Base-by-base conservation (phyloP, 1,140 invertebrate species). In the Zaprionus inermis region DNA sequence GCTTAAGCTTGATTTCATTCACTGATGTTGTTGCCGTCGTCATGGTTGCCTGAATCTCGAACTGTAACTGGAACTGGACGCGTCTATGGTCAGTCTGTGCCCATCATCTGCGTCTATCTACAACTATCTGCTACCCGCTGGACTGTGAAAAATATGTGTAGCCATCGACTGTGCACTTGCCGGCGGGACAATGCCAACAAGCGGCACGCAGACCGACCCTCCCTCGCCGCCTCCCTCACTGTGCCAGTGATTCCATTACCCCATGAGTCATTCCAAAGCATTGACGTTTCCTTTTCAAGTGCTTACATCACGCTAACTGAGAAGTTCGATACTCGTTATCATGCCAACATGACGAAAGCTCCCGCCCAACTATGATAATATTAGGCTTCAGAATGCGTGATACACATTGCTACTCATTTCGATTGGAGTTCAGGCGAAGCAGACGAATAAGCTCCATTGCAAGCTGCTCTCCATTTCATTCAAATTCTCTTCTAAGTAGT, bases 61-160 rank as follows among this genome's bases (percentile, higher is more conserved):
- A 34, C 59, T 54, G 14, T 14, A 54, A 18, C 24, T 22, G 44
- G n/a, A 52, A 59, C 68, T 75, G 67, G 81, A 81, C 68, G 78
- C 82, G 67, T 81, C 66, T 51, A 34, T 85, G 81, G 74, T 46
- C 75, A 81, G 78, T 77, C 74, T 70, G 36, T 20, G 66, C 55
- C 54, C 55, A 16, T 44, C 55, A 16, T 44, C 51, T 70, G 36
- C n/a, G 66, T 55, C 54, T 65, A 16, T 44, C 46, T 28, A 14
- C 51, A 78, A 52, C 65, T 70, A 28, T 55, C 58, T 30, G 61
- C 34, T 55, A 56, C 38, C 24, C 76, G 63, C 79, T 76, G 71
- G 64, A 72, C 67, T 80, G 77, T 84, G 36, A 84, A 83, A 76
- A 72, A 70, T 63, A 52, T 32, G 18, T 41, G 24, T 24, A 30